Evolutionary conservation across 2,113 vertebrate species (phyloP), one percentile per base, ranked within the genome.

Genomic region (Prinia subflava): DNA sequence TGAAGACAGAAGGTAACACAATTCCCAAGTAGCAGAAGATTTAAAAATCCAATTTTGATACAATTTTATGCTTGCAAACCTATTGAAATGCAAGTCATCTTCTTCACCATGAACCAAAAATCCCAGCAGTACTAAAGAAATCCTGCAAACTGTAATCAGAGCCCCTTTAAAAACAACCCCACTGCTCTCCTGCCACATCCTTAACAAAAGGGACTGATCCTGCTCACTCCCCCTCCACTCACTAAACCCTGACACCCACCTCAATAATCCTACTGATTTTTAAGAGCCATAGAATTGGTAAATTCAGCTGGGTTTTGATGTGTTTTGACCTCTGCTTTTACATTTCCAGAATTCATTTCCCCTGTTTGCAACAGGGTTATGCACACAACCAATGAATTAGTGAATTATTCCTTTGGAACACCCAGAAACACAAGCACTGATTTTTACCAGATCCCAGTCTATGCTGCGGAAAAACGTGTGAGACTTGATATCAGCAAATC

Each of bases 401-500:
- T 17, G 9, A 49, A 9, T 16, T 3, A 3, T 11, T 62, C 28
- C 28, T 57, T 49, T 16, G 17, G n/a, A 87, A 71, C n/a, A 20
- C 4, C n/a, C 20, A 53, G 1, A 64, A 94, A 33, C 5, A 79
- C 10, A 55, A 90, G 25, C 18, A 78, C 8, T 15, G 18, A 13
- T 89, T 71, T 97, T 99, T 98, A 99, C 99, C 99, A 99, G 98
- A 83, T 99, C 99, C 99, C 99, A 99, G 98, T 99, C 99, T 95
- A 99, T 99, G 98, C 98, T 99, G 97, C 99, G 99, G 98, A 99
- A 99, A 98, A 99, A 99, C 0, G 99, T 99, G 49, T 99, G 99
- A 70, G 99, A 98, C 98, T 99, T 99, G 97, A 99, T 99, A 94
- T 99, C 99, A 13, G 98, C 98, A 97, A 99, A 99, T 89, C 99